phyloP scores from a whole-genome alignment of 1,140 invertebrate genomes.

The Triops longicaudatus region DNA sequence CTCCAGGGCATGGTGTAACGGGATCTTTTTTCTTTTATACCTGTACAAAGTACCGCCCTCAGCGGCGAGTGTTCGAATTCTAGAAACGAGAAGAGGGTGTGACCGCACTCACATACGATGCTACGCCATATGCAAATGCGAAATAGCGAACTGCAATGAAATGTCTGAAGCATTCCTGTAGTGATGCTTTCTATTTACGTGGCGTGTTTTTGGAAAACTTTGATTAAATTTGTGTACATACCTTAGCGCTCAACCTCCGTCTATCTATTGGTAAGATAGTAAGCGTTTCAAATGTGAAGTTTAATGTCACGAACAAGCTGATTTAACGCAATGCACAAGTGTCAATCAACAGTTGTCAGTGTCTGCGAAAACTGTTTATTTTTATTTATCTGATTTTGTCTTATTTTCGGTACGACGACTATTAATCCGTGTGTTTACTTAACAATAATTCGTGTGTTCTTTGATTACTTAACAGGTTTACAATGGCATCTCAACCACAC shows the following conservation, averaged over 20 bases:
- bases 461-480: neutral
- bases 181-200: slow-evolving; percentile 3
- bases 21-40: too few species aligned
- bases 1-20: too few species aligned
- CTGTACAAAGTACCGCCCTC: too few species aligned
- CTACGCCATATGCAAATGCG: slow-evolving; percentile 11
- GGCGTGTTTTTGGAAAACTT: neutral
- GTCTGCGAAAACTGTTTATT: too few species aligned
- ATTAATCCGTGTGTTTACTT: too few species aligned
- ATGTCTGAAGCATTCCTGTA: neutral
- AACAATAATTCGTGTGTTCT: neutral
- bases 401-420: too few species aligned
- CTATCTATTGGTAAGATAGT: neutral
- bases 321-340: too few species aligned
- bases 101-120: neutral
- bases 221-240: neutral
- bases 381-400: too few species aligned
- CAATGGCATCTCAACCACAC: neutral
- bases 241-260: neutral
- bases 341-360: too few species aligned
- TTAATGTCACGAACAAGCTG: too few species aligned
- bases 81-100: neutral
- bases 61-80: too few species aligned
- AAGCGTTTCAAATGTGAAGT: neutral
- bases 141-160: slow-evolving; percentile 9